Percentiles rank a stretch among this genome's conserved stretches.
Conservation (phyloP, 53 echinoderm and acorn worm species). For the Crossaster papposus region DNA sequence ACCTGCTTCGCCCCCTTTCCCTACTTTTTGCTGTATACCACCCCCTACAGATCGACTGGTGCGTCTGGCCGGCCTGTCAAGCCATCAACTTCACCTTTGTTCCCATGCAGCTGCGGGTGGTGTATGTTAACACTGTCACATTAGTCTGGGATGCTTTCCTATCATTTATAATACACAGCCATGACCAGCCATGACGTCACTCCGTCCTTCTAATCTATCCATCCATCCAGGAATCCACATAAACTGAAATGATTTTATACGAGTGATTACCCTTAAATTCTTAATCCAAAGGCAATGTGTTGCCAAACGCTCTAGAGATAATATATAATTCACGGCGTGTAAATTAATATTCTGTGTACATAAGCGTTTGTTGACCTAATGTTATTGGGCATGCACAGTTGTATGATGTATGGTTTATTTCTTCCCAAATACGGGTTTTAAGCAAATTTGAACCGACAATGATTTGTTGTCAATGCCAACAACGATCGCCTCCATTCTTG, state of each 20-base stretch:
- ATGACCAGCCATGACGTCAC: constrained; percentile 22
- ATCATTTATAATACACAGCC: constrained; percentile 85
- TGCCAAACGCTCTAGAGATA: neutral
- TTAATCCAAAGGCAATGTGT: neutral
- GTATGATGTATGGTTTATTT: neutral
- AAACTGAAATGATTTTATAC: neutral
- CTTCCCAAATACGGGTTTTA: neutral
- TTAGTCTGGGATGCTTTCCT: constrained; percentile 91
- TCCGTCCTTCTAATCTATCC: neutral
- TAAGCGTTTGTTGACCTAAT: neutral
- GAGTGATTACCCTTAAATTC: neutral
- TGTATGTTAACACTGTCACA: constrained; percentile 87
- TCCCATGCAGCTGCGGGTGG: constrained; percentile 72
- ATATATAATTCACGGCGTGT: neutral
- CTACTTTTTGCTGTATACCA: neutral
- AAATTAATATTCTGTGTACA: neutral
- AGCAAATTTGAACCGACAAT: neutral
- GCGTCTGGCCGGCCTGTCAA: constrained; percentile 91
- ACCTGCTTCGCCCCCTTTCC: neutral
- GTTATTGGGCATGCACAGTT: neutral
- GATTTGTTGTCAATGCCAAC: neutral
- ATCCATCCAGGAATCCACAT: neutral
- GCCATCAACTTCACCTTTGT: constrained; percentile 90
- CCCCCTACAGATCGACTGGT: constrained; percentile 83
- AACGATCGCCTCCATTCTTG: neutral